Evolutionary conservation across 53 echinoderm and acorn worm species (phyloP).

Genomic region (Paelopatides confundens): DNA sequence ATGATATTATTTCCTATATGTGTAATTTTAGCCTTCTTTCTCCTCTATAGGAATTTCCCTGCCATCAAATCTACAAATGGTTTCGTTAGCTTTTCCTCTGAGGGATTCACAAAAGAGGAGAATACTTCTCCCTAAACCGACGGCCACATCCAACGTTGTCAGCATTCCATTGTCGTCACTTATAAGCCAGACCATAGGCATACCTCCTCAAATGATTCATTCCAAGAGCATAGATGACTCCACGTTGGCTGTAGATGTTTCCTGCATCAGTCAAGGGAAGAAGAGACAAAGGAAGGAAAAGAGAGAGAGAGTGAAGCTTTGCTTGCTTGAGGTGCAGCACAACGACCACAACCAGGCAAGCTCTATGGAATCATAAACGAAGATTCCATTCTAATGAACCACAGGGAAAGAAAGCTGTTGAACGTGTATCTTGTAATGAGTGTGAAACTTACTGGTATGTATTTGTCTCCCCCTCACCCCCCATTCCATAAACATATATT

Average conservation of each 20-base stretch:
- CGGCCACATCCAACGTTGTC: not conserved
- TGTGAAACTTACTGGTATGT: slow-evolving; percentile 8
- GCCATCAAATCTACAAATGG: not conserved
- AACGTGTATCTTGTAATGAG: not conserved
- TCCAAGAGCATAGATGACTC: not conserved
- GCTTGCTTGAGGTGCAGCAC: not conserved
- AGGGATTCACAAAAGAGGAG: not conserved
- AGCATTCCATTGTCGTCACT: not conserved
- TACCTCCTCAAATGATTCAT: not conserved
- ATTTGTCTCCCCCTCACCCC: not conserved
- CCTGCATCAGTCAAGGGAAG: not conserved
- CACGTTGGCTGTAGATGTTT: not conserved
- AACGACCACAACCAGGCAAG: slow-evolving; percentile 12
- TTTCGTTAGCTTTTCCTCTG: not conserved
- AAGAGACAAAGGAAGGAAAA: not conserved
- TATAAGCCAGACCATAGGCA: not conserved
- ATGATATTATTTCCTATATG: too few relatives aligned
- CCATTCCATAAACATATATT: too few relatives aligned
- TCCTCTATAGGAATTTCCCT: not conserved
- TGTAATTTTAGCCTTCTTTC: not conserved
- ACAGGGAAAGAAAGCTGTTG: not conserved
- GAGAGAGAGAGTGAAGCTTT: not conserved
- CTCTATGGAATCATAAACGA: slow-evolving; percentile 5
- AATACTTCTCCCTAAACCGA: slow-evolving; percentile 1
- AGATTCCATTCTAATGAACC: not conserved